phyloP scores from a whole-genome alignment of 2,797 vertebrate species.

The Eospalax fontanierii region DNA sequence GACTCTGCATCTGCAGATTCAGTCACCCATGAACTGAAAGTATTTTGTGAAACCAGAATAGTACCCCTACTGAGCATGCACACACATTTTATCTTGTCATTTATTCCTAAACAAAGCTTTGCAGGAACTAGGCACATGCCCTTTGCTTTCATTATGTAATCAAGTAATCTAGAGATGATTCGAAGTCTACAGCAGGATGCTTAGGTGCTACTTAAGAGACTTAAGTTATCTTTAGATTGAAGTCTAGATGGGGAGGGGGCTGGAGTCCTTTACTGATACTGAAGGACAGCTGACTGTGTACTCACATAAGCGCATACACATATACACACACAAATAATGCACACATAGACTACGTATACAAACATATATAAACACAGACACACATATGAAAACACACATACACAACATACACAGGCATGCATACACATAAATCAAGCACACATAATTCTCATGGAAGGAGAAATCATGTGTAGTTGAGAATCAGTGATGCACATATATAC shows the following conservation, averaged over 20 bases:
- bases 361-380: neutral
- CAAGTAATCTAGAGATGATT: neutral
- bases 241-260: no score
- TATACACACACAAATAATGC: neutral
- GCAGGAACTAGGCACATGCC: neutral
- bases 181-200: neutral
- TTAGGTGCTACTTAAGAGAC: neutral
- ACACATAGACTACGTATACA: neutral
- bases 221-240: neutral
- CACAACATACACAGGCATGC: neutral
- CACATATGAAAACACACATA: neutral
- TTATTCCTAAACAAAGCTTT: neutral
- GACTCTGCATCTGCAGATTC: neutral
- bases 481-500: neutral
- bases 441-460: neutral
- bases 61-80: neutral
- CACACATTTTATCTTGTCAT: neutral
- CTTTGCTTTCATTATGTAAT: neutral
- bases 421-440: neutral
- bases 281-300: neutral
- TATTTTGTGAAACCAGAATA: neutral
- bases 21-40: neutral
- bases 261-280: neutral
- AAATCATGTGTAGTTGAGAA: neutral
- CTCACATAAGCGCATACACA: fast-evolving